Base-by-base conservation (phyloP, 2,888 invertebrate genomes). In the Chrysolina americana region DNA sequence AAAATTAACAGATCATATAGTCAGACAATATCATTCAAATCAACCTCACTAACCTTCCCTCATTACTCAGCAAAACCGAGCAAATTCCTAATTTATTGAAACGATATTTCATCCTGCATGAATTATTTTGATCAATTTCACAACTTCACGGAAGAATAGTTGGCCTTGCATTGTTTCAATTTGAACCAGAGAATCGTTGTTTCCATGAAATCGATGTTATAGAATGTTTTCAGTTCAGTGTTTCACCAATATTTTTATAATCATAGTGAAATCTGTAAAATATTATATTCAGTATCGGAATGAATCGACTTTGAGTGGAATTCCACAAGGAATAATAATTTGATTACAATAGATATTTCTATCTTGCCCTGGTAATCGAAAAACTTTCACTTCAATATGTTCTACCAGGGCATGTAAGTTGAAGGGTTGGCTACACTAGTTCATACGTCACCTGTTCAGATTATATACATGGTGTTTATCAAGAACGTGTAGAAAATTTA, bases 101-200 rank as follows among this genome's bases (percentile, higher is more conserved):
- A 65, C 36, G 68, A 73, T 73, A 28, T 19, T 50, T 62, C 41
- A 48, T 64, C 59, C 19, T 50, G 74, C 62, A 70, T 70, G 62
- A 70, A 66, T 70, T 50, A 23, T 36, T 63, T 59, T 65, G 41
- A 73, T 73, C 65, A 65, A 28, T 66, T 73, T 70, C 70, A 70
- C 74, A 70, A 41, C 41, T 74, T 74, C 66, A 74, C 70, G 74
- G 70, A 70, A 63, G 73, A 73, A 65, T 62, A 70, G n/a, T 66
- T 62, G 74, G n/a, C 74, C 74, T 74, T 74, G 74, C 74, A 70
- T 74, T 70, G 70, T 74, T 74, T 68, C 8, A 47, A 53, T 19
- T 53, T n/a, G 36, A n/a, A 13, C n/a, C 19, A 65, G 10, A 36
- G 13, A 41, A 41, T 65, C 41, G 36, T 17, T 50, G 19, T 65